Evolutionary conservation across 2,888 invertebrate species (phyloP).

Genomic region (Ptychoptera albimana): DNA sequence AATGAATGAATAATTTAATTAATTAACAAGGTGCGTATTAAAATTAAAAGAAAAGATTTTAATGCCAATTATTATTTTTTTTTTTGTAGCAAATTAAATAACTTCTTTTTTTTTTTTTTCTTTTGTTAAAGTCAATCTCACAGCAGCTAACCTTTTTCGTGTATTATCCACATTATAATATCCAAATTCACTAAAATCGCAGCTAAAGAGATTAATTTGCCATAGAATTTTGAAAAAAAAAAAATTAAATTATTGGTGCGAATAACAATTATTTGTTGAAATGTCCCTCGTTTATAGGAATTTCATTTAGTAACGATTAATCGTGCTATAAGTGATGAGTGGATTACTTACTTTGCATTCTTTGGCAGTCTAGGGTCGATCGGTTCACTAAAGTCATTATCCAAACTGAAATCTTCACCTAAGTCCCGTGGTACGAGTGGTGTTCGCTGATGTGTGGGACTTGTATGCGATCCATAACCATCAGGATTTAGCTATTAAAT

Average conservation of each 20-base stretch:
- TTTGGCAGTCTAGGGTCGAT: conserved; percentile 43
- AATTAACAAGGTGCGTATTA: too few species aligned
- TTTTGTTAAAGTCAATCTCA: too few species aligned
- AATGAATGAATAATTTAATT: too few species aligned
- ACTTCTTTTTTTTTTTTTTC: too few species aligned
- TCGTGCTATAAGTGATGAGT: neutral
- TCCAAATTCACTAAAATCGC: too few species aligned
- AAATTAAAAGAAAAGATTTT: too few species aligned
- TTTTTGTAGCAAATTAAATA: too few species aligned
- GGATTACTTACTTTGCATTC: conserved; percentile 73
- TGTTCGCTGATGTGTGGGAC: conserved; percentile 57
- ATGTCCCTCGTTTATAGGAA: conserved; percentile 7
- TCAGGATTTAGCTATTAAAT: conserved; percentile 62
- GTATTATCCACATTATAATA: too few species aligned
- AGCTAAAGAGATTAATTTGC: too few species aligned
- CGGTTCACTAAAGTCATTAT: conserved; percentile 30
- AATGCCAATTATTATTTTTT: too few species aligned
- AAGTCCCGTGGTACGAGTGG: conserved; percentile 61
- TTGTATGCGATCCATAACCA: conserved; percentile 74
- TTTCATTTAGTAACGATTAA: too few species aligned
- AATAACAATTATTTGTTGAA: conserved; percentile 4
- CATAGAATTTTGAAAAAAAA: neutral
- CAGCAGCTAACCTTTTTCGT: too few species aligned
- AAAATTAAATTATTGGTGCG: neutral
- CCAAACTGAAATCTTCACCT: conserved; percentile 48